phyloP scores from a whole-genome alignment of 2,888 invertebrate genomes.

The Cyclophora punctaria region DNA sequence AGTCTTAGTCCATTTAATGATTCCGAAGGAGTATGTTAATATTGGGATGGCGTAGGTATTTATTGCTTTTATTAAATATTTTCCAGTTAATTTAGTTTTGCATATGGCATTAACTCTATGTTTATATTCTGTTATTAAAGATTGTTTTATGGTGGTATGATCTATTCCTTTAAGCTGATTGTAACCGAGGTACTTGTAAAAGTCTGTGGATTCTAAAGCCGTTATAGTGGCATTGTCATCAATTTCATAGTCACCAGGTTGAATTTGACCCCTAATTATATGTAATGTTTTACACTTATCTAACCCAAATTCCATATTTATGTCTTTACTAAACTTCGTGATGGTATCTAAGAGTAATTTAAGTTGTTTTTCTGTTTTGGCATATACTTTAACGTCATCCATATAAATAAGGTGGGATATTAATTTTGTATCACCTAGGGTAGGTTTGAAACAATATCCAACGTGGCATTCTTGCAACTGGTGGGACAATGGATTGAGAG shows the following conservation, averaged over 20 bases:
- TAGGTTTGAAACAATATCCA: constrained; percentile 1
- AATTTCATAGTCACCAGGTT: background rate
- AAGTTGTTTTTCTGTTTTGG: background rate
- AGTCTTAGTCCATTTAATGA: constrained; percentile 5
- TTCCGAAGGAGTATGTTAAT: constrained; percentile 3
- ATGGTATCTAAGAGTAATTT: background rate
- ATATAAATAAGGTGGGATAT: background rate
- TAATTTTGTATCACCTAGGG: background rate
- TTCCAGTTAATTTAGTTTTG: background rate
- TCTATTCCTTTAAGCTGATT: background rate
- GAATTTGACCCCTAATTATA: background rate
- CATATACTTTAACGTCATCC: background rate
- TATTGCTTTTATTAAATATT: background rate
- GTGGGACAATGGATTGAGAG: constrained; percentile 9
- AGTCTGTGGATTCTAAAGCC: background rate
- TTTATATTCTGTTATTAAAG: no score
- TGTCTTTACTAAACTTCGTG: background rate
- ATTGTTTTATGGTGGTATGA: background rate
- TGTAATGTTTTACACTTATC: background rate
- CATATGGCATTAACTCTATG: background rate
- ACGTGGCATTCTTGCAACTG: background rate
- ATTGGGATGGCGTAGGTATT: constrained; percentile 5
- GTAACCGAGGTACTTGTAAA: background rate
- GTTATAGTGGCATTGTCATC: background rate
- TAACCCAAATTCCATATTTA: background rate